phyloP scores from a whole-genome alignment of 2,888 invertebrate species.

The Mechanitis mazaeus region DNA sequence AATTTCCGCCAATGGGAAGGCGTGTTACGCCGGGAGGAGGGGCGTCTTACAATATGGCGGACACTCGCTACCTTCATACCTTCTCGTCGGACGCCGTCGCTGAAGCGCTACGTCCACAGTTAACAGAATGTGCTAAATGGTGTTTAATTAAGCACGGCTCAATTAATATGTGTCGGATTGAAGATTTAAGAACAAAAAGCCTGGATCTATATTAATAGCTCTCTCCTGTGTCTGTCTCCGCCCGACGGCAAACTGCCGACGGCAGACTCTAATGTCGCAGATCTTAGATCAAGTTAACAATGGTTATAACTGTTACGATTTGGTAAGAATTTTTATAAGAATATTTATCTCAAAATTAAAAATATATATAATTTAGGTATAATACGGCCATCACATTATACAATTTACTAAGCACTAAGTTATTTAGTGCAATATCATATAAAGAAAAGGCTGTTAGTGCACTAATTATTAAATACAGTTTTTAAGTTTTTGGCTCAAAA shows the following conservation, averaged over 20 bases:
- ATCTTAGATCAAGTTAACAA: too few species aligned
- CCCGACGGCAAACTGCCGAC: constrained; percentile 17
- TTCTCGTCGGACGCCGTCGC: constrained; percentile 34
- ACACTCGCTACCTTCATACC: constrained; percentile 38
- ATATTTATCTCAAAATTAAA: background rate
- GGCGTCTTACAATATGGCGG: constrained; percentile 70
- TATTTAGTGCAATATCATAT: too few species aligned
- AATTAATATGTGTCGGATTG: constrained; percentile 33
- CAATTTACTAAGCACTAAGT: too few species aligned
- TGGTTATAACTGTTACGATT: too few species aligned
- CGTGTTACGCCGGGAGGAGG: constrained; percentile 48
- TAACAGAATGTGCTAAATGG: constrained; percentile 36
- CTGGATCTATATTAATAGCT: too few species aligned
- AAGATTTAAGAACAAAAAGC: constrained; percentile 5
- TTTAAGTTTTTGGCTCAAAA: too few species aligned
- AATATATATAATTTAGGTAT: too few species aligned
- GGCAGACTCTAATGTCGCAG: background rate
- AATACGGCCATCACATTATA: too few species aligned
- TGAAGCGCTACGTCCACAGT: constrained; percentile 33
- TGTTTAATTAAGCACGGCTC: constrained; percentile 47
- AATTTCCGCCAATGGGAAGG: constrained; percentile 49
- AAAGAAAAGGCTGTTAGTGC: too few species aligned
- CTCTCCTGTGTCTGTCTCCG: background rate
- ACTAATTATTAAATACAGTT: too few species aligned
- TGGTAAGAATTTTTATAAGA: background rate